Percentiles rank a stretch among this genome's conserved stretches.
Conservation (phyloP, 2,113 vertebrate species). For the Phalacrocorax pelagicus region DNA sequence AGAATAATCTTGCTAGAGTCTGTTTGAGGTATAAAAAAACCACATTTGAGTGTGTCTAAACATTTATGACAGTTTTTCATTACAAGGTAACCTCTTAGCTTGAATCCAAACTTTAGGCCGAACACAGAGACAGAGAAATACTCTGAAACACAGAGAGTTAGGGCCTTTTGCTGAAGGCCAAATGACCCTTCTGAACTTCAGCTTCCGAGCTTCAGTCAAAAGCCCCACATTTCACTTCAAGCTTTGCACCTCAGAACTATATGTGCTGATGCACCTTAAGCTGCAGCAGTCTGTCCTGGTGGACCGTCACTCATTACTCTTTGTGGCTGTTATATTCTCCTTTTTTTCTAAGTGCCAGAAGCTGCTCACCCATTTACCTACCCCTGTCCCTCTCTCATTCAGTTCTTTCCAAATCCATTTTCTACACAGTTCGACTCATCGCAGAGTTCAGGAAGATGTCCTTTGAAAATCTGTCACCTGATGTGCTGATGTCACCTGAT, state of each 20-base stretch:
- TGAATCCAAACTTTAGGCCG: neutral
- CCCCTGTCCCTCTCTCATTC: neutral
- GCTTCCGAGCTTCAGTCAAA: neutral
- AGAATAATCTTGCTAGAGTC: neutral
- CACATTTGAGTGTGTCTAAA: neutral
- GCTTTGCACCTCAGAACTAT: neutral
- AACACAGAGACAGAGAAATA: neutral
- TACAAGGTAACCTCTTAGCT: neutral
- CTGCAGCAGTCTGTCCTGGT: neutral
- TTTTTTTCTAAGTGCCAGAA: neutral
- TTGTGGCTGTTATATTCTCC: neutral
- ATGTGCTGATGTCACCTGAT: neutral
- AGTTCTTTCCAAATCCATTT: neutral
- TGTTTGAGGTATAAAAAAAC: neutral
- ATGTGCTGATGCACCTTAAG: neutral
- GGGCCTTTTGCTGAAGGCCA: neutral
- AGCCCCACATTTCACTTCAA: neutral
- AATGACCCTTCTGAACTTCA: neutral
- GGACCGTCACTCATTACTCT: neutral
- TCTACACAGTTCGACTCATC: neutral
- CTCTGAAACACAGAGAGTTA: neutral
- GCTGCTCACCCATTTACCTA: neutral
- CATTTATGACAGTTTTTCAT: neutral
- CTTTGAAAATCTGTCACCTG: neutral
- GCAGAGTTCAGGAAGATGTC: neutral